A percentile compares a stretch with the other conserved stretches of the same genome.
Conservation (phyloP, 2,888 invertebrate species). For the Cacoxenus indagator region DNA sequence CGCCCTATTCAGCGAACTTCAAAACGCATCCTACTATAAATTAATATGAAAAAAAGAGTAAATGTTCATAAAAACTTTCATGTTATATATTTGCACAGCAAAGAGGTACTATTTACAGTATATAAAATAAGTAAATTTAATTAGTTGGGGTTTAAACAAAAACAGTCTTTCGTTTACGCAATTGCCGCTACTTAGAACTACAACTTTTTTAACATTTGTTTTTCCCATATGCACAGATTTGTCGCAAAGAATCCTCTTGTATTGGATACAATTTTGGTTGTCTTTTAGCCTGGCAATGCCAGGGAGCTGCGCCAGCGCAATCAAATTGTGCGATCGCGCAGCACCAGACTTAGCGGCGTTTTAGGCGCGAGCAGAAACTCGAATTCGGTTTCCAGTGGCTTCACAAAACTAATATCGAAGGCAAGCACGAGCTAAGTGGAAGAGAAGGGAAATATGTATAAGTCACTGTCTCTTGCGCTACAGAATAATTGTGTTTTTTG, state of each 20-base stretch:
- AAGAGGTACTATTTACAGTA: conserved; percentile 9
- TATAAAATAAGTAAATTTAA: conserved; percentile 17
- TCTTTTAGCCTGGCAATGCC: neutral
- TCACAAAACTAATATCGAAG: conserved; percentile 79
- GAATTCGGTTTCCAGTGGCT: conserved; percentile 81
- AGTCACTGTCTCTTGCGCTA: no score
- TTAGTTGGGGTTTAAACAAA: conserved; percentile 29
- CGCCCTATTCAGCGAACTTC: no score
- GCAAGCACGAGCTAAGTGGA: conserved; percentile 76
- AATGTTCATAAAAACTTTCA: neutral
- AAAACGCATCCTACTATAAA: no score
- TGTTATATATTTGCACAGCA: conserved; percentile 11
- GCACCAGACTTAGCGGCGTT: conserved; percentile 78
- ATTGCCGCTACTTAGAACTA: conserved; percentile 61
- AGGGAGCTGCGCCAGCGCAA: neutral
- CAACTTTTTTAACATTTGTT: neutral
- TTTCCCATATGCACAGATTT: conserved; percentile 1
- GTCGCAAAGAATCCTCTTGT: neutral
- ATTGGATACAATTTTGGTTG: no score
- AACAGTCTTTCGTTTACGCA: conserved; percentile 47
- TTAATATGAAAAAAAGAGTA: no score
- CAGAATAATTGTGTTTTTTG: no score
- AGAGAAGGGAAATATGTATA: neutral
- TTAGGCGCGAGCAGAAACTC: conserved; percentile 86
- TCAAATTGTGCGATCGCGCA: conserved; percentile 74